A percentile compares a stretch with the other conserved stretches of the same genome.
These are phyloP conservation scores for Lepidocyrtinus sp. DNA, from an alignment of 2,888 invertebrate species.

Conservation along the genomic window DNA sequence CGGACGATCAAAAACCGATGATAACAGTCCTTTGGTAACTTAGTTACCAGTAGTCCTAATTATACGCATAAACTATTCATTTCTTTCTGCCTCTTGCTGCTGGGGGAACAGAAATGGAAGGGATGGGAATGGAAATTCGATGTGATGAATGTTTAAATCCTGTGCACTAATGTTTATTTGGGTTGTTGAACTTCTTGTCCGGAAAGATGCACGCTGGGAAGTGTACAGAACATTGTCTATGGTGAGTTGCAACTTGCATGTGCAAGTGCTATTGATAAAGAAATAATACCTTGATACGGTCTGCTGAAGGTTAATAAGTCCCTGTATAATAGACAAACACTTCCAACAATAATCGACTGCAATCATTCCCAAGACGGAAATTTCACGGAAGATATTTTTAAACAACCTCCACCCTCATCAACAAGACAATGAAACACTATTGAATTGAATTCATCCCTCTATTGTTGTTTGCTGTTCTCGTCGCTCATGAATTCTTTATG, in stretches of 20 bases:
- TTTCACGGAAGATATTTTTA: no score
- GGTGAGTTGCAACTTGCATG: constrained; percentile 47
- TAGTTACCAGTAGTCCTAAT: no score
- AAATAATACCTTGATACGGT: no score
- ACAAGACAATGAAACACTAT: background rate
- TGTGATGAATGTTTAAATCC: no score
- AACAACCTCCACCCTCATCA: no score
- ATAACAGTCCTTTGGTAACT: no score
- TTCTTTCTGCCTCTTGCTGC: background rate
- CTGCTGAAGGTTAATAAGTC: constrained; percentile 63
- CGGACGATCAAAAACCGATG: no score
- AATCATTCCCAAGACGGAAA: constrained; percentile 11
- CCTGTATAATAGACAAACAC: background rate
- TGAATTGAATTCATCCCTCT: constrained; percentile 39
- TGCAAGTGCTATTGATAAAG: no score
- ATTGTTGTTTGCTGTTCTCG: constrained; percentile 43
- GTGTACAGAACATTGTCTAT: constrained; percentile 31
- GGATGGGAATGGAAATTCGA: no score
- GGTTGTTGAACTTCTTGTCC: constrained; percentile 1
- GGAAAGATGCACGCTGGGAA: no score
- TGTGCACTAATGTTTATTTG: no score
- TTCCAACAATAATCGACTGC: background rate
- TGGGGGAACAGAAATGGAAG: background rate
- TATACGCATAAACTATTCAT: constrained; percentile 27
- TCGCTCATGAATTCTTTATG: constrained; percentile 65